Evolutionary conservation across 2,113 vertebrate species (phyloP).

Genomic region (Apus apus): DNA sequence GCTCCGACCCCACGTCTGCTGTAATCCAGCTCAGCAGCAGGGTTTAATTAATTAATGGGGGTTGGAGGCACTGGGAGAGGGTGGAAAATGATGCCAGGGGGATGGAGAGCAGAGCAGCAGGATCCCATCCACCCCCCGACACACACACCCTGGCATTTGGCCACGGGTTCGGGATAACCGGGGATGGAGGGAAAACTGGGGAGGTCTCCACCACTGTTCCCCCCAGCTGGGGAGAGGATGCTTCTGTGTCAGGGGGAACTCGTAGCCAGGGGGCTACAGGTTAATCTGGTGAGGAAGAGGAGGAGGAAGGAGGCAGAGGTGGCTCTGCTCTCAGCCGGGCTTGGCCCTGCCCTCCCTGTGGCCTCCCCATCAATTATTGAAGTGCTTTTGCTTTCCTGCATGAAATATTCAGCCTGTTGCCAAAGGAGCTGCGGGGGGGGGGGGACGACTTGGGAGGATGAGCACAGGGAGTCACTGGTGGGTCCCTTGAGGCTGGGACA

Average conservation of each 20-base stretch:
- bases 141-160: fast-evolving
- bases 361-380: conserved; percentile 55
- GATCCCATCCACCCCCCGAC: not conserved
- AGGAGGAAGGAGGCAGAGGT: not conserved
- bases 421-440: not conserved
- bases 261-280: not conserved
- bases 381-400: not conserved
- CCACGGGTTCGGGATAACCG: fast-evolving
- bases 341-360: not conserved
- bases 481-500: not conserved
- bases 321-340: not conserved
- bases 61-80: not conserved
- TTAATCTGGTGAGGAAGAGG: not conserved
- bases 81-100: not conserved
- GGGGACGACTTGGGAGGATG: fast-evolving
- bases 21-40: not conserved
- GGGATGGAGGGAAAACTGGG: not conserved
- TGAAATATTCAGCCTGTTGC: conserved; percentile 24
- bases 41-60: conserved; percentile 37
- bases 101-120: fast-evolving
- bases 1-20: not conserved
- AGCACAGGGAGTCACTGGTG: not conserved
- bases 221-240: too few species aligned
- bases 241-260: not conserved
- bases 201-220: not conserved